Percentiles rank a stretch among this genome's conserved stretches.
Evolutionary conservation across 2,888 invertebrate genomes (phyloP).

Genomic region (Clanis bilineata): DNA sequence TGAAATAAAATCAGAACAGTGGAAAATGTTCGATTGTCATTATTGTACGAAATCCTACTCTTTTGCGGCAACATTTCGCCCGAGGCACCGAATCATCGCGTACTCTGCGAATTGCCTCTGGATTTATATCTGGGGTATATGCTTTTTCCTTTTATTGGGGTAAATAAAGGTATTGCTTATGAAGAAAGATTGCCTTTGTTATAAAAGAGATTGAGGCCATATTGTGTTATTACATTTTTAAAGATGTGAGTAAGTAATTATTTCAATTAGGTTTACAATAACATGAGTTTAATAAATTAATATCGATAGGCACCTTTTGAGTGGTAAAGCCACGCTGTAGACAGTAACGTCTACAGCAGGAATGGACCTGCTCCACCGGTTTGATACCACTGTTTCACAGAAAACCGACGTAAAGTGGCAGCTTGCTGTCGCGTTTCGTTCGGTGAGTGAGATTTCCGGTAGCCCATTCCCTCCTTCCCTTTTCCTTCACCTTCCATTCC

Average conservation of each 20-base stretch:
- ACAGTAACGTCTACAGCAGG: too few species aligned
- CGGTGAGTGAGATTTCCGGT: too few species aligned
- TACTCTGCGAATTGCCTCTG: not conserved
- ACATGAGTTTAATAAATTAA: too few species aligned
- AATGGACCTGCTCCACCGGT: too few species aligned
- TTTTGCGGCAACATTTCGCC: constrained; percentile 13
- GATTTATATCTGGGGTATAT: not conserved
- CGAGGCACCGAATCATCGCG: not conserved
- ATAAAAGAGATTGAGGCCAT: not conserved
- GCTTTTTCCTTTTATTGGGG: constrained; percentile 5
- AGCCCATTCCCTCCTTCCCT: too few species aligned
- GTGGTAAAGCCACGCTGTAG: too few species aligned
- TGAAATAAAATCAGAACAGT: not conserved
- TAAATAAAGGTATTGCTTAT: constrained; percentile 16
- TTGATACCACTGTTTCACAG: too few species aligned
- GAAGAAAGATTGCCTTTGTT: constrained; percentile 5
- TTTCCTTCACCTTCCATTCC: too few species aligned
- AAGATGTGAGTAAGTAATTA: not conserved
- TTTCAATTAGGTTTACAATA: not conserved
- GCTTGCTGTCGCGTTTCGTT: too few species aligned
- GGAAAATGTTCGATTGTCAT: not conserved
- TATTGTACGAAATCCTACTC: constrained; percentile 19
- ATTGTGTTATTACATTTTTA: not conserved
- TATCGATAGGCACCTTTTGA: too few species aligned
- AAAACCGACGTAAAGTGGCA: too few species aligned